These are phyloP conservation scores for Cantharis rustica DNA, from an alignment of 2,888 invertebrate species.

Conservation along the genomic window DNA sequence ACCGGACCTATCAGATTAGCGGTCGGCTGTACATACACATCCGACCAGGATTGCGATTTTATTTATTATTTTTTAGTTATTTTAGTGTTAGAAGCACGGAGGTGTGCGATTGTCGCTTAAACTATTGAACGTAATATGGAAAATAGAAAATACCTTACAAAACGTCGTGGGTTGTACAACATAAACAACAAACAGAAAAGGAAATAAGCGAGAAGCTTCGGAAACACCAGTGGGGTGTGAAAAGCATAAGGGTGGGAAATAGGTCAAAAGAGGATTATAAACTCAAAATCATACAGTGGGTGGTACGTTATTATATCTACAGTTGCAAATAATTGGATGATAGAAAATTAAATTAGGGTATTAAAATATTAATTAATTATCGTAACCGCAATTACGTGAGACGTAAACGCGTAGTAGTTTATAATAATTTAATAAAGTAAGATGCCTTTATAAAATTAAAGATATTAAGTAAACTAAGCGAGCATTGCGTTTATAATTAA, in stretches of 20 bases:
- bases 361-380: neutral
- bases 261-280: neutral
- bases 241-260: slow-evolving; percentile 2
- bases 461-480: slow-evolving; percentile 46
- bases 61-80: too few relatives aligned
- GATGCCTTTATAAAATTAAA: slow-evolving; percentile 32
- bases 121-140: neutral
- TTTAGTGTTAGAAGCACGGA: neutral
- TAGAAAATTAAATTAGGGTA: neutral
- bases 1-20: too few relatives aligned
- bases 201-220: neutral
- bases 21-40: too few relatives aligned
- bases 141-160: neutral
- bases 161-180: neutral
- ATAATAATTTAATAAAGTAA: slow-evolving; percentile 45
- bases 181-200: neutral
- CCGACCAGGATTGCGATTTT: too few relatives aligned
- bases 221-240: neutral
- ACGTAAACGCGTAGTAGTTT: slow-evolving; percentile 19
- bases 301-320: neutral
- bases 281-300: neutral
- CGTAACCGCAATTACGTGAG: neutral
- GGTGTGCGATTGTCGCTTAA: neutral
- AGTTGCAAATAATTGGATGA: neutral
- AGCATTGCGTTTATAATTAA: slow-evolving; percentile 53